Evolutionary conservation across 2,888 invertebrate genomes (phyloP), one percentile per base, ranked within the genome.

Genomic region (Apodemia arnacis): DNA sequence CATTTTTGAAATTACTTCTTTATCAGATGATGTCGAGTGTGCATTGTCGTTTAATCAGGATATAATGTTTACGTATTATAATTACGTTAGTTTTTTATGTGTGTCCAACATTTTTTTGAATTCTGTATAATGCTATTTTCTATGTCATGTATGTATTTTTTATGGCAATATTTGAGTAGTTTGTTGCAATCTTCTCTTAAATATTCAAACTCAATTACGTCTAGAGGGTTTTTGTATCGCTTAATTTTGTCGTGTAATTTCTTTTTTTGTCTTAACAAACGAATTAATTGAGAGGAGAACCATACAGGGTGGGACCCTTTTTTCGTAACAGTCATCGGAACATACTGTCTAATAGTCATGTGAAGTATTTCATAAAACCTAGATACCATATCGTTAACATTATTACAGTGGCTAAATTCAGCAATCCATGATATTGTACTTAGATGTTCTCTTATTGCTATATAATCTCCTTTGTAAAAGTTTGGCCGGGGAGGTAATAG

Each of bases 41-140:
- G 18, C 18, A 49, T 18, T 6, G 6, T 49, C 18, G 49, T 49
- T 49, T 49, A 7, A 18, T 27, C 63, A 8, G n/a, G 83, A 38
- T 75, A 44, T 81, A 59, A 11, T 63, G 10, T 11, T 77, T 34
- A 18, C 34, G 31, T 77, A 38, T n/a, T n/a, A n/a, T n/a, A n/a
- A n/a, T n/a, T n/a, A n/a, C n/a, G n/a, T n/a, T n/a, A 31, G 59
- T 63, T 77, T 34, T 34, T 59, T 63, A 34, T 54, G 31, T 59
- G 54, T 54, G 59, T 49, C 13, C 34, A 77, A 34, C 38, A 18
- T 6, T 49, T 49, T 49, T 49, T 49, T n/a, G 18, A 18, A 18
- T 49, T 49, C 1, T 4, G 44, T 5, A 15, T 44, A 15, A 44
- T 44, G 15, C 44, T 44, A 44, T 44, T 44, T 44, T 49, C 18